phyloP scores from a whole-genome alignment of 2,888 invertebrate genomes.

The Tetheella fluctuosa region DNA sequence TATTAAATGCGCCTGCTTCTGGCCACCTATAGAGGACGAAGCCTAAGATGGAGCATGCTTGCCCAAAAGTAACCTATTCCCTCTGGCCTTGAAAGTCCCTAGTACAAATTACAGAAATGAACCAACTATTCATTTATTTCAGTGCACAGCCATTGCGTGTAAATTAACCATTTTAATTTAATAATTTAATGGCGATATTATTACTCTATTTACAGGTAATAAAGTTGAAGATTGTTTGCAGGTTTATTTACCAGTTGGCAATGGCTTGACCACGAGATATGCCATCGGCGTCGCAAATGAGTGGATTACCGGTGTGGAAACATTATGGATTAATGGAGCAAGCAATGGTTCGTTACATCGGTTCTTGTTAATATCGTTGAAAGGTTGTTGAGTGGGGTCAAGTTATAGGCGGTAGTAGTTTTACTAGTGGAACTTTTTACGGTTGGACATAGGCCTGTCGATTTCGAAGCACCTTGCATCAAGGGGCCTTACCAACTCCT shows the following conservation, averaged over 20 bases:
- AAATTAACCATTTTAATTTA: not conserved
- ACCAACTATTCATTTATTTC: too few species aligned
- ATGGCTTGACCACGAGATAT: conserved; percentile 24
- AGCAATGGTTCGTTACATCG: conserved; percentile 26
- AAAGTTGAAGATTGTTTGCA: conserved; percentile 15
- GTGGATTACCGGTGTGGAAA: conserved; percentile 53
- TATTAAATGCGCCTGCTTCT: too few species aligned
- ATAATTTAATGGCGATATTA: not conserved
- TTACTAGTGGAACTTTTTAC: too few species aligned
- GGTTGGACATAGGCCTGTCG: too few species aligned
- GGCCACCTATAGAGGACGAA: too few species aligned
- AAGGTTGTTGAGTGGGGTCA: conserved; percentile 7
- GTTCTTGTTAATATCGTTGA: conserved; percentile 34
- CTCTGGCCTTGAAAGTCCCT: too few species aligned
- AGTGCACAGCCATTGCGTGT: not conserved
- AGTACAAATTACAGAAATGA: too few species aligned
- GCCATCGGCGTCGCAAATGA: conserved; percentile 46
- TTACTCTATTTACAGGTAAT: not conserved
- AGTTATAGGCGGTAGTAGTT: not conserved
- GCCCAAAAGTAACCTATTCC: too few species aligned
- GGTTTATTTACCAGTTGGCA: not conserved
- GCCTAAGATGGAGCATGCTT: too few species aligned
- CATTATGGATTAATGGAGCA: conserved; percentile 43
- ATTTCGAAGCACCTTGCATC: too few species aligned
- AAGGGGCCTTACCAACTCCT: too few species aligned